A percentile compares a stretch with the other conserved stretches of the same genome.
phyloP scores from a whole-genome alignment of 2,888 invertebrate genomes.

The Serripes groenlandicus region DNA sequence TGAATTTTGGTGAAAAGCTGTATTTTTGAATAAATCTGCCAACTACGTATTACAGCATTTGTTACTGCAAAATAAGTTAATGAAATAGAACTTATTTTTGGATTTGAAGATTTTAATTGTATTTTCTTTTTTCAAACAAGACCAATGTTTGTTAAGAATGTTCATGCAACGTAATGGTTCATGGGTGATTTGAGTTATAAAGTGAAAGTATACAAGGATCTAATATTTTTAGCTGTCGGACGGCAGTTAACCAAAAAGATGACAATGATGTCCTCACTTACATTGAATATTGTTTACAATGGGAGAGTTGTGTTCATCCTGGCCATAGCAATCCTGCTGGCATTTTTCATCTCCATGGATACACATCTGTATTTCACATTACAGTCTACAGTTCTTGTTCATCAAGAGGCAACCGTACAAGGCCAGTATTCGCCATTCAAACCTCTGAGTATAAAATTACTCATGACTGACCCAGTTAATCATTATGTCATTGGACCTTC shows the following conservation, averaged over 20 bases:
- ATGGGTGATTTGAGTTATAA: no score
- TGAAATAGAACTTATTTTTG: no score
- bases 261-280: constrained; percentile 47
- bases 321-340: constrained; percentile 44
- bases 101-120: no score
- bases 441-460: constrained; percentile 92
- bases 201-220: no score
- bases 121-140: no score
- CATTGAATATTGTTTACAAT: constrained; percentile 51
- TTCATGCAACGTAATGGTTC: no score
- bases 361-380: constrained; percentile 67
- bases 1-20: no score
- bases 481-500: constrained; percentile 94
- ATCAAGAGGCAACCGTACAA: constrained; percentile 45
- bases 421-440: constrained; percentile 72
- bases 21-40: no score
- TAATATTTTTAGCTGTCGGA: no score
- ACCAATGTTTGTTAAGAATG: no score
- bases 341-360: constrained; percentile 74
- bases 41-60: no score
- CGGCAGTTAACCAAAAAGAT: not conserved
- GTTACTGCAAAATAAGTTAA: no score
- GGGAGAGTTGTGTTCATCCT: constrained; percentile 51
- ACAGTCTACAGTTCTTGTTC: constrained; percentile 60
- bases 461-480: constrained; percentile 94